Base-by-base conservation (phyloP, 2,797 vertebrate species). In the Acrossocheilus wenchowensis region DNA sequence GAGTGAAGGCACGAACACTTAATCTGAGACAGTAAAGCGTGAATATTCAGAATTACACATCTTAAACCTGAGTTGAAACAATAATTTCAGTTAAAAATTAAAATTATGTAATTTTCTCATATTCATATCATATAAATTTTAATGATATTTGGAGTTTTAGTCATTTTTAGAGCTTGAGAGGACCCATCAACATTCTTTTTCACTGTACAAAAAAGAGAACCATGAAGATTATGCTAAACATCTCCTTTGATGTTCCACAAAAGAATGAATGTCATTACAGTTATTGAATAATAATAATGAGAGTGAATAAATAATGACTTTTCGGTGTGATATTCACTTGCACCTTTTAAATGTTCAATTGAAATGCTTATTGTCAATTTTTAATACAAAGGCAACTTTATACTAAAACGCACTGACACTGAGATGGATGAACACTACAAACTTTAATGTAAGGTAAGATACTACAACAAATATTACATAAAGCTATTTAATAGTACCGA, bases 1-100 rank as follows among this genome's bases (percentile, higher is more conserved):
- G 96, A 15, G 98, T 99, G 93, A 98, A 98, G 41, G 97, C 98
- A 78, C 98, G 95, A 54, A 99, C 94, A 80, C 98, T 98, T 91
- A 99, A 57, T 62, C 89, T 89, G 86, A 26, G 79, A 82, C 7
- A 45, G 30, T 74, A 15, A 26, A 80, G 17, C 19, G 2, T 11
- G 14, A 72, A 71, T 72, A 74, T 74, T 30, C 21, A 73, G 5
- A 43, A 60, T 57, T 30, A 71, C 6, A n/a, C 23, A 71, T 26
- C 4, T 71, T 71, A 41, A 54, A 62, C 23, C 39, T 3, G 12
- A 77, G 34, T 0, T 54, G 12, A 54, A 54, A 77, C 26, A 77
- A 77, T 36, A 6, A 52, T 12, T 14, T n/a, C 2, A 36, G 48
- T 0, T 15, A 74, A 54, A 19, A 34, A 12, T 2, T 2, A 0